Base-by-base conservation (phyloP, 2,797 vertebrate species). In the Tympanoctomys barrerae region DNA sequence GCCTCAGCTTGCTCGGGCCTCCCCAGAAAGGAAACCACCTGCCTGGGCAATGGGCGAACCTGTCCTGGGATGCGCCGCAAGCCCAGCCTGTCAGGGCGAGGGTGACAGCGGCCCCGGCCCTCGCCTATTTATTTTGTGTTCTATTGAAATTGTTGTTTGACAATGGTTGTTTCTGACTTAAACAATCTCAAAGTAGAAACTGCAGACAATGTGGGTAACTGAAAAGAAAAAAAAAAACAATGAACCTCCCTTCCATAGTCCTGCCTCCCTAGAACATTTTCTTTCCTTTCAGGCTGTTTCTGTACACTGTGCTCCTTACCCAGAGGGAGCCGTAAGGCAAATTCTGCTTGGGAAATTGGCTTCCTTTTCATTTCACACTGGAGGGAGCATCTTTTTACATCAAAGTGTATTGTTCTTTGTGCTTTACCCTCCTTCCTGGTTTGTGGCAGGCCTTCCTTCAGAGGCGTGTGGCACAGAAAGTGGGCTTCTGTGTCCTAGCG, bases 1-100 rank as follows among this genome's bases (percentile, higher is more conserved):
- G 97, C 95, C 96, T 81, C n/a, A 95, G 93, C 96, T 96, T 94
- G 97, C 61, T n/a, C 5, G 1, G 3, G 59, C 91, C 94, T 81
- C 85, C 1, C 78, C 36, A 6, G 87, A 88, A 94, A 88, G 82
- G 81, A 94, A 89, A 79, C 82, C 79, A 14, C 87, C 92, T n/a
- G 3, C 87, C 89, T 61, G 57, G 88, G 82, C 93, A 73, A 46
- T 59, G 87, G 91, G 75, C 36, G 52, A 89, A 87, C 11, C 71
- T 71, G 62, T 62, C 57, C 68, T 79, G 77, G 78, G 84, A 93
- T 49, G 31, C n/a, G 22, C 1, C 1, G 39, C 70, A 59, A 90
- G 73, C 64, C 57, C 12, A 49, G 49, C 73, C 73, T 4, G 36
- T 21, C 46, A 7, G 31, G 59, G 42, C 24, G 54, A 79, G 24